Base-by-base conservation (phyloP, 2,888 invertebrate species). In the Caenorhabditis parvicauda region DNA sequence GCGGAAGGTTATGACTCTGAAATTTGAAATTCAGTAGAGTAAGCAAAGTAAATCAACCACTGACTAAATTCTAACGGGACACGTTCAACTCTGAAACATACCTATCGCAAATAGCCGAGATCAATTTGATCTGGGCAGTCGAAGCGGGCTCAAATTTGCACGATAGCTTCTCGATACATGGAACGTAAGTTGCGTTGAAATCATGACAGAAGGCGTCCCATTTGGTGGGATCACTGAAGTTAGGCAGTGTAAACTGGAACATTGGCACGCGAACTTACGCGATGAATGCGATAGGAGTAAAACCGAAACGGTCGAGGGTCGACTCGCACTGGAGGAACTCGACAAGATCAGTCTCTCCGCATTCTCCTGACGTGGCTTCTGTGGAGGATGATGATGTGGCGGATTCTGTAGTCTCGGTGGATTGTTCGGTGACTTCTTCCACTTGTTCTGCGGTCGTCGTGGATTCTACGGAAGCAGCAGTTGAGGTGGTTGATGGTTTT, bases 241-340 rank as follows among this genome's bases (percentile, higher is more conserved):
- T 32, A 12, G 28, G 14, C 28, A 27, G 12, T 44, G 24, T 12
- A n/a, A 38, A 35, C 9, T 28, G 46, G 24, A n/a, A 21, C 21
- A 24, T 47, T 47, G 29, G 29, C n/a, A 17, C 19, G 7, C 42
- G 25, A 48, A 28, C 47, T 42, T 45, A 71, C 72, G 60, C 66
- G 37, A 78, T 74, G 39, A 78, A 59, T 12, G 75, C 54, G 19
- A 78, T 65, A 14, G 78, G 78, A 12, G 71, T 60, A 59, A 74
- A 74, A 14, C 64, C 67, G 65, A 70, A 78, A 12, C 62, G 59
- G 52, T 79, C 78, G 21, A 78, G 38, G 32, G 60, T 57, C 3
- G 70, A 56, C 49, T 78, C 77, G 52, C 78, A 78, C 39, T 70
- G 68, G 29, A 76, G 62, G 59, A 59, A 72, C n/a, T 65, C 63